Evolutionary conservation across 2,888 invertebrate genomes (phyloP), one percentile per base, ranked within the genome.

Genomic region (Aelia acuminata): DNA sequence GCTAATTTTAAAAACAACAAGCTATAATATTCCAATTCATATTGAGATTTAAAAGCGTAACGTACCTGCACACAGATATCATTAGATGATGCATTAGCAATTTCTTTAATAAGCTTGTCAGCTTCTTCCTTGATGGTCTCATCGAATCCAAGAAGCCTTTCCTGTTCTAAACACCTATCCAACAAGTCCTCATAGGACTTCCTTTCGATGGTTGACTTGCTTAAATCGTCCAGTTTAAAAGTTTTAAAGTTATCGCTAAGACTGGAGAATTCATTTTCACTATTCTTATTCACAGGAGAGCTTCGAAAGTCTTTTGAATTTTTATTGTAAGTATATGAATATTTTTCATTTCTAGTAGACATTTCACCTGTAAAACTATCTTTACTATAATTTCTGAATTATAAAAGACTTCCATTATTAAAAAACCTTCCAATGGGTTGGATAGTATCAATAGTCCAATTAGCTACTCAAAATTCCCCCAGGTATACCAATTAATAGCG

Each of bases 71-170:
- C 1, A 80, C 43, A 80, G n/a, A 80, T 80, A 80, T 80, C 80
- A 39, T 39, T 22, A 47, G 80, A 80, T 13, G 80, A 80, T 80
- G 80, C 80, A 80, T 87, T 87, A 1, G 53, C 87, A 39, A 87
- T n/a, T 80, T 88, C 88, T 47, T 88, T 22, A 15, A 84, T 84
- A 26, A 88, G 88, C 53, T 88, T 88, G 43, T 84, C 85, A 18
- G 88, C 88, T 88, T 88, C 88, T n/a, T 84, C 85, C n/a, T 84
- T 88, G 47, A 88, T 84, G 26, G 31, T 88, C 26, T 88, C 88
- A n/a, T 84, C 88, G n/a, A 88, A 88, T 39, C 87, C 70, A 35
- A 87, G 80, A 31, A 80, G 87, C 39, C 87, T 80, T 87, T 87
- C 87, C 50, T 87, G 87, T 49, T 87, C 87, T 50, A 53, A 80